phyloP scores from a whole-genome alignment of 2,113 vertebrate species.

The Cephalopterus ornatus region DNA sequence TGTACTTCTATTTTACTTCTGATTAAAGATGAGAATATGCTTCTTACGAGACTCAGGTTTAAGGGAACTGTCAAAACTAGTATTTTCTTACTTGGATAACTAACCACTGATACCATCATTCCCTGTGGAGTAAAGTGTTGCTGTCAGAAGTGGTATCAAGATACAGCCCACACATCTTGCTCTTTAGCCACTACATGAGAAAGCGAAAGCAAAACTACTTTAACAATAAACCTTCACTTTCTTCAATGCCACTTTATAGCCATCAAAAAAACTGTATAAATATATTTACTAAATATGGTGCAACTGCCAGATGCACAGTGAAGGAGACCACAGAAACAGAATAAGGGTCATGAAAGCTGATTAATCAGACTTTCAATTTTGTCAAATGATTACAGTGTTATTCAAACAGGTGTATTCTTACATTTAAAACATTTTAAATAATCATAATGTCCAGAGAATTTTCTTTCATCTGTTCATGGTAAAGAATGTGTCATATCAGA shows the following conservation, averaged over 20 bases:
- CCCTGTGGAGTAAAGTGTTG: neutral
- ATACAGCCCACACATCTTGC: neutral
- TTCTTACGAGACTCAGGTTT: neutral
- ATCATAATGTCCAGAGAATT: neutral
- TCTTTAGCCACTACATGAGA: neutral
- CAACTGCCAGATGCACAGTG: neutral
- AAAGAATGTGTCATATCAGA: neutral
- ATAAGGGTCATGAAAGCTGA: neutral
- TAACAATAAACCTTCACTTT: neutral
- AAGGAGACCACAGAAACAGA: neutral
- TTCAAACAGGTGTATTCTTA: neutral
- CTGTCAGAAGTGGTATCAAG: neutral
- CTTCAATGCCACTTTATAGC: neutral
- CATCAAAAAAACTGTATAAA: neutral
- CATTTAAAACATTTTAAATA: neutral
- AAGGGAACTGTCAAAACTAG: neutral
- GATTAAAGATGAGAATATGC: neutral
- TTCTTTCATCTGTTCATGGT: neutral
- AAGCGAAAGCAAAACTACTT: neutral
- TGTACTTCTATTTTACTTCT: slow-evolving; percentile 12
- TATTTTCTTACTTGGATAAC: neutral
- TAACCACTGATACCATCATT: neutral
- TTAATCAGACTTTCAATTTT: neutral
- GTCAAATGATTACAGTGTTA: neutral
- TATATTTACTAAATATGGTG: neutral